Conservation (phyloP, 2,888 invertebrate genomes). For the Pseudeuparius sepicola region DNA sequence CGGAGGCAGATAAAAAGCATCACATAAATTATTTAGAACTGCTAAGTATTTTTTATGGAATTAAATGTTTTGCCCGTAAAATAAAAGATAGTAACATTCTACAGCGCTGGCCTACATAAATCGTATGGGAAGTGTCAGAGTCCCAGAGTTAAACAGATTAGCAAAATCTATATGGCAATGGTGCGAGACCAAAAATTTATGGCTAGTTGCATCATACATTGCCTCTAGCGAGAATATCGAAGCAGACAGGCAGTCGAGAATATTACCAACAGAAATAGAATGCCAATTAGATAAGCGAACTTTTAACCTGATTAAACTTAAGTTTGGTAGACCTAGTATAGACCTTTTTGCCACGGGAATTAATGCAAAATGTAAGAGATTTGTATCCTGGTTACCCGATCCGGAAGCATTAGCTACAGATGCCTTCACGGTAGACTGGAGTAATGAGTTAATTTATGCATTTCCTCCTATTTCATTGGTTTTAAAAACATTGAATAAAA, state of each 20-base stretch:
- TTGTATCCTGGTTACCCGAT: too few relatives aligned
- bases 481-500: too few relatives aligned
- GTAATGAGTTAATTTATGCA: background rate
- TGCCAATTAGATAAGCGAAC: background rate
- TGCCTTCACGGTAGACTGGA: background rate
- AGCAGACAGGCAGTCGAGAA: constrained; percentile 2
- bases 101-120: constrained; percentile 21
- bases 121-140: constrained; percentile 19
- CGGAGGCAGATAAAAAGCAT: background rate
- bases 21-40: constrained; percentile 1
- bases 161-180: constrained; percentile 9
- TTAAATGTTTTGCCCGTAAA: constrained; percentile 5
- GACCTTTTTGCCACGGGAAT: constrained; percentile 3
- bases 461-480: too few relatives aligned
- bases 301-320: background rate
- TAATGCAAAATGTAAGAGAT: too few relatives aligned
- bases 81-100: constrained; percentile 13
- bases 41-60: constrained; percentile 15
- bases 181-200: constrained; percentile 4
- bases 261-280: background rate
- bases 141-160: constrained; percentile 17
- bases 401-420: background rate
- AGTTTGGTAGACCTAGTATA: constrained; percentile 5
- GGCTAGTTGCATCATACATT: background rate
- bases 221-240: background rate